A percentile compares a stretch with the other conserved stretches of the same genome.
Evolutionary conservation across 2,888 invertebrate genomes (phyloP).

Genomic region (Tipula vernalis): DNA sequence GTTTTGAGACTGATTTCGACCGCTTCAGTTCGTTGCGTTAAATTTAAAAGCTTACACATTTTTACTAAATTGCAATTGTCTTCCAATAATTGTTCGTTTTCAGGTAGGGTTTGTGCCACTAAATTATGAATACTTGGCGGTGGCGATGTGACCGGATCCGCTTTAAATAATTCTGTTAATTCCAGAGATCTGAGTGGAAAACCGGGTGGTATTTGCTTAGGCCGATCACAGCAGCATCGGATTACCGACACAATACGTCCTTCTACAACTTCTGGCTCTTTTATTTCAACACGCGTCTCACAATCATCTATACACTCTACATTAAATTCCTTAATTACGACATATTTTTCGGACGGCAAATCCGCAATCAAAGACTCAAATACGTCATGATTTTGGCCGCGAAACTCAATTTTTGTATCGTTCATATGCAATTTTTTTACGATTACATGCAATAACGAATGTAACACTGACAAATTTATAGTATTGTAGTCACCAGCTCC

Average conservation of each 20-base stretch:
- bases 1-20: conserved; percentile 11
- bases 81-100: background rate
- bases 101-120: conserved; percentile 7
- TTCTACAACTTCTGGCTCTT: background rate
- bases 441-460: conserved; percentile 27
- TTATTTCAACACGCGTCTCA: background rate
- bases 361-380: conserved; percentile 7
- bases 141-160: background rate
- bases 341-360: background rate
- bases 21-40: conserved; percentile 12
- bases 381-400: conserved; percentile 9
- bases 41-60: conserved; percentile 12
- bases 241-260: background rate
- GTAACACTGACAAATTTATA: conserved; percentile 26
- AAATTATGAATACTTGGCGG: conserved; percentile 12
- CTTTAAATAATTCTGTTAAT: background rate
- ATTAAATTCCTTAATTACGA: conserved; percentile 11
- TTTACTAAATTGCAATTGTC: background rate
- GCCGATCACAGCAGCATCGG: background rate
- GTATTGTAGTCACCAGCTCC: conserved; percentile 24
- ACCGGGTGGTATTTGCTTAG: background rate
- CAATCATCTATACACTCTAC: background rate
- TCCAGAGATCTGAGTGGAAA: conserved; percentile 10
- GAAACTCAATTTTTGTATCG: conserved; percentile 22
- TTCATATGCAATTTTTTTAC: conserved; percentile 26